Evolutionary conservation across 2,113 vertebrate genomes (phyloP).

Genomic region (Galemys pyrenaicus): DNA sequence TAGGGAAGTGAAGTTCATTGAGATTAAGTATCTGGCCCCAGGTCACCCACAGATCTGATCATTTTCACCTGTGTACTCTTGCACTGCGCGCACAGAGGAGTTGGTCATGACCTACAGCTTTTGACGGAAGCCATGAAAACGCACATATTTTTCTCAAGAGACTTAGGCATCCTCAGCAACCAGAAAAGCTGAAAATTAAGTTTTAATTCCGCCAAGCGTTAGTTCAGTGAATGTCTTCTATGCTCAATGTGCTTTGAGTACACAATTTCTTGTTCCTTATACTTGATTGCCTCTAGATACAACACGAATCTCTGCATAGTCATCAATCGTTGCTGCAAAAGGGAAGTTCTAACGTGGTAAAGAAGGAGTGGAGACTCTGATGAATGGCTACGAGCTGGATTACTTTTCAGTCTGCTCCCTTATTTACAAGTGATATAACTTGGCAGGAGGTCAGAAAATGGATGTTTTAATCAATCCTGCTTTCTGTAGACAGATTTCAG

Average conservation of each 20-base stretch:
- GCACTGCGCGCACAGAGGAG: neutral
- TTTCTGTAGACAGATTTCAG: constrained; percentile 23
- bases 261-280: neutral
- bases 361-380: neutral
- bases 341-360: neutral
- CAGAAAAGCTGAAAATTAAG: neutral
- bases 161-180: neutral
- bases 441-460: constrained; percentile 32
- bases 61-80: neutral
- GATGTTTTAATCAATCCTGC: constrained; percentile 36
- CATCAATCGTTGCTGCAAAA: neutral
- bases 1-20: neutral
- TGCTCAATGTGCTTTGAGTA: neutral
- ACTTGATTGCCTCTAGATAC: neutral
- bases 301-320: neutral
- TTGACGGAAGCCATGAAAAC: neutral
- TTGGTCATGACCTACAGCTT: neutral
- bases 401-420: neutral
- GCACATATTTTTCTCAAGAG: neutral
- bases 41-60: neutral
- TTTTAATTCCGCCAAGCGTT: neutral
- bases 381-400: neutral
- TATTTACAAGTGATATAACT: constrained; percentile 33
- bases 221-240: neutral
- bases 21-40: neutral